A percentile compares a stretch with the other conserved stretches of the same genome.
These are phyloP conservation scores for Percina caprodes DNA, from an alignment of 2,113 vertebrate genomes.

Conservation along the genomic window DNA sequence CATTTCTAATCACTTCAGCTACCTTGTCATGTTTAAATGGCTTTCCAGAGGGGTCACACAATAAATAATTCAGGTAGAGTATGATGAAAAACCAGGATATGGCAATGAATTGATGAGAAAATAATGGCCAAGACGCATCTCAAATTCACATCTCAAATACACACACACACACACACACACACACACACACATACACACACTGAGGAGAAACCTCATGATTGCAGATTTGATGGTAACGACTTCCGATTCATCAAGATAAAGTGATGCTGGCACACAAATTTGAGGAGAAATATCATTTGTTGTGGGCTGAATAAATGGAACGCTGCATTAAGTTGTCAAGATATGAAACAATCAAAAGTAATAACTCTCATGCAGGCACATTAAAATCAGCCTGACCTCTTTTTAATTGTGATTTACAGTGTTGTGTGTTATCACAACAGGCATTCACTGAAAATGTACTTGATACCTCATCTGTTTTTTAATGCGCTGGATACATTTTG, in stretches of 20 bases:
- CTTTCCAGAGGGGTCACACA: neutral
- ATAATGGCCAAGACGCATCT: neutral
- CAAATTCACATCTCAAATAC: too few relatives aligned
- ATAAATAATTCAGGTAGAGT: neutral
- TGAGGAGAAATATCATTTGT: constrained; percentile 11
- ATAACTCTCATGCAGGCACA: constrained; percentile 1
- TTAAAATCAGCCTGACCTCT: neutral
- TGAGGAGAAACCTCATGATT: neutral
- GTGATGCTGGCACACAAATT: constrained; percentile 20
- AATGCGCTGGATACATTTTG: constrained; percentile 26
- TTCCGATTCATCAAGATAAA: constrained; percentile 22
- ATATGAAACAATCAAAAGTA: constrained; percentile 23
- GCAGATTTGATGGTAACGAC: constrained; percentile 38
- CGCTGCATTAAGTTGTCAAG: neutral
- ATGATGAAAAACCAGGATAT: constrained; percentile 16
- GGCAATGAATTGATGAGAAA: neutral
- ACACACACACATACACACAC: constrained; percentile 1
- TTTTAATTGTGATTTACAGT: constrained; percentile 44
- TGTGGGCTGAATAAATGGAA: constrained; percentile 17
- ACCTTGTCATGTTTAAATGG: neutral
- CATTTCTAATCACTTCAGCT: neutral
- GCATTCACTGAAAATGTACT: constrained; percentile 9
- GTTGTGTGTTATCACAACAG: constrained; percentile 15
- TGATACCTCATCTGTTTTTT: constrained; percentile 12
- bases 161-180: neutral